These are phyloP conservation scores for Augochlorella aurata DNA, from an alignment of 2,888 invertebrate species.

Conservation along the genomic window DNA sequence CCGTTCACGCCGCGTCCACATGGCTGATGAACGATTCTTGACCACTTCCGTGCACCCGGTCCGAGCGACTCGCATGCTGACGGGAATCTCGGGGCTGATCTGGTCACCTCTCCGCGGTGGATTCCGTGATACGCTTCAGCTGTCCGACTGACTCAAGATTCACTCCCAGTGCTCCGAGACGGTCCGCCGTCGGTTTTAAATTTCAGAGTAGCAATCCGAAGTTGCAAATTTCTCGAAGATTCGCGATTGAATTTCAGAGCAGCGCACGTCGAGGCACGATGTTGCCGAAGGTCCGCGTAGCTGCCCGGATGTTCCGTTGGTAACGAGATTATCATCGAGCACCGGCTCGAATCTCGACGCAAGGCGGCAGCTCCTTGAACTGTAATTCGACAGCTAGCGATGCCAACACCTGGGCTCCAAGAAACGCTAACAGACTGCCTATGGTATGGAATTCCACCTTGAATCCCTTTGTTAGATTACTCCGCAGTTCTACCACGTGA, in stretches of 20 bases:
- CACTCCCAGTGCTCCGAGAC: background rate
- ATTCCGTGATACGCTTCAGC: background rate
- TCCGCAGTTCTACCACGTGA: background rate
- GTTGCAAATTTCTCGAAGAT: background rate
- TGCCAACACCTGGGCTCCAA: background rate
- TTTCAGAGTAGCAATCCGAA: background rate
- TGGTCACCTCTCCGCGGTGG: background rate
- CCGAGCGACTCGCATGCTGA: background rate
- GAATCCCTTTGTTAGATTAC: background rate
- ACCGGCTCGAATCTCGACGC: background rate
- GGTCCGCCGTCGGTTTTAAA: background rate
- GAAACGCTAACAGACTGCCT: background rate
- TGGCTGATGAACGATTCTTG: background rate
- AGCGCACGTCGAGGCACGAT: background rate
- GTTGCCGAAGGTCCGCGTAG: too few species aligned
- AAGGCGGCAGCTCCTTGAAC: background rate
- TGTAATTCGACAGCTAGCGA: background rate
- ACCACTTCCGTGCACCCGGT: background rate
- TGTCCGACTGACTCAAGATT: background rate
- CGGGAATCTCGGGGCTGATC: background rate
- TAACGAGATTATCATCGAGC: background rate
- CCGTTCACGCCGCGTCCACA: background rate
- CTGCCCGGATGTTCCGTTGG: background rate
- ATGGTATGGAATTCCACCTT: background rate
- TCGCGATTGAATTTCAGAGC: background rate